Evolutionary conservation across 2,888 invertebrate genomes (phyloP).

Genomic region (Acanthosoma haemorrhoidale): DNA sequence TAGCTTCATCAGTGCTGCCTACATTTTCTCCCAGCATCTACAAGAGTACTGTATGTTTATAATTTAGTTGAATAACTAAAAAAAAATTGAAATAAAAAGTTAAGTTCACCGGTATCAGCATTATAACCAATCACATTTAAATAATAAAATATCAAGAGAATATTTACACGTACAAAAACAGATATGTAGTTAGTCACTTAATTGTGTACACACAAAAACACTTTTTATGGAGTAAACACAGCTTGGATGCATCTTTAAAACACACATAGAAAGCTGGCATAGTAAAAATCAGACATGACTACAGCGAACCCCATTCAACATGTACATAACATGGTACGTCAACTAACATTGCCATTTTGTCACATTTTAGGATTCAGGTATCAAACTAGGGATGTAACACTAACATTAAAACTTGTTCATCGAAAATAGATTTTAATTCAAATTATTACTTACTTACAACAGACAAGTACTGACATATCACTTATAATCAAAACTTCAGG

Average conservation of each 20-base stretch:
- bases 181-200: too few species aligned
- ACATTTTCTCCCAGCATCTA: too few species aligned
- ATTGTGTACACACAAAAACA: too few species aligned
- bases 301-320: slow-evolving; percentile 2
- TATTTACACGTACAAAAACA: too few species aligned
- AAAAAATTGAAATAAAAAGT: too few species aligned
- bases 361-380: neutral
- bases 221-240: too few species aligned
- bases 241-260: slow-evolving; percentile 9
- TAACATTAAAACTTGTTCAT: neutral
- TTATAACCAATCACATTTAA: too few species aligned
- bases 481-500: slow-evolving; percentile 2
- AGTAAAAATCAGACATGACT: neutral
- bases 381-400: neutral
- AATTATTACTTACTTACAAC: neutral
- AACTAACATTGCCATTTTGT: neutral
- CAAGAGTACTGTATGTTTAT: too few species aligned
- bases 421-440: neutral
- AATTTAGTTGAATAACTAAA: too few species aligned
- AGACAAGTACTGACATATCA: neutral
- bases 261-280: slow-evolving; percentile 6
- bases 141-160: too few species aligned
- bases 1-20: too few species aligned
- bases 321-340: neutral
- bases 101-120: too few species aligned